phyloP scores from a whole-genome alignment of 2,888 invertebrate genomes.

The Gymnoscelis rufifasciata region DNA sequence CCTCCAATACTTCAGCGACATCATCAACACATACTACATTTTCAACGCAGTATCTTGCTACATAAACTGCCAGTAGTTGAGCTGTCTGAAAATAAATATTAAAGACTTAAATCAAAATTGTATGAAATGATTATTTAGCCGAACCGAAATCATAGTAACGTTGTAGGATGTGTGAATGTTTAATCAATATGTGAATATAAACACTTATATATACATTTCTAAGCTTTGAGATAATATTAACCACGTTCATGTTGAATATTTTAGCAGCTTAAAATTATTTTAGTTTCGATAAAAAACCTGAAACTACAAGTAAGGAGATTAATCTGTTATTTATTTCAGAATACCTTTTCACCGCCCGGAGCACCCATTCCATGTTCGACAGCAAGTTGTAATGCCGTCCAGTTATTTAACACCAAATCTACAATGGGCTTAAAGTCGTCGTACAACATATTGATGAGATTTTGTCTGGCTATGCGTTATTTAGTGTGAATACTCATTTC shows the following conservation, averaged over 20 bases:
- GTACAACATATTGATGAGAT: constrained; percentile 53
- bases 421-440: constrained; percentile 80
- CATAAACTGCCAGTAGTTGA: constrained; percentile 81
- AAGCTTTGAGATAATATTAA: too few relatives aligned
- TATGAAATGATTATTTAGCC: too few relatives aligned
- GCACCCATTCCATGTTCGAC: constrained; percentile 88
- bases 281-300: too few relatives aligned
- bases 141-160: neutral
- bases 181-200: neutral
- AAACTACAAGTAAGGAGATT: too few relatives aligned
- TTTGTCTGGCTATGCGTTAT: neutral
- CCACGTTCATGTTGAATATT: too few relatives aligned
- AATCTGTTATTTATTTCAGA: too few relatives aligned
- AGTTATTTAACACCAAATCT: constrained; percentile 83
- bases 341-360: constrained; percentile 80
- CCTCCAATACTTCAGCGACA: constrained; percentile 82
- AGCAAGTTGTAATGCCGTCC: constrained; percentile 84
- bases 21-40: constrained; percentile 80
- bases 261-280: too few relatives aligned
- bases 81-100: constrained; percentile 73
- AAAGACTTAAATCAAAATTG: neutral
- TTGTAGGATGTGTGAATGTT: neutral
- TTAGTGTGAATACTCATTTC: too few relatives aligned
- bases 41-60: constrained; percentile 81
- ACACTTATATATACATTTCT: too few relatives aligned